Evolutionary conservation across 2,797 vertebrate species (phyloP).

Genomic region (Rhincodon typus): DNA sequence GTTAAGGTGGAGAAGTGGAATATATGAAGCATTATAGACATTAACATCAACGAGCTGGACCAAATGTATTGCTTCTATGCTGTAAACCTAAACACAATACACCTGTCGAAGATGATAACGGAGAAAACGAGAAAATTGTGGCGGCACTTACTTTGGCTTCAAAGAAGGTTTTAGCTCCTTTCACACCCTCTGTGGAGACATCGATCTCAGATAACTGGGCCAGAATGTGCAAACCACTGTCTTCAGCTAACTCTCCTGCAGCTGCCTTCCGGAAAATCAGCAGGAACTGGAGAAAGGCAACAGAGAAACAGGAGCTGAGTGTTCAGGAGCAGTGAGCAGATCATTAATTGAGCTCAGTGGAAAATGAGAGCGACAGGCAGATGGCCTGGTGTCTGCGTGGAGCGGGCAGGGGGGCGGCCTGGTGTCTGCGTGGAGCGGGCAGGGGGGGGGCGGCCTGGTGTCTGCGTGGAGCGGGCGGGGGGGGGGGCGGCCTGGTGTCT

Average conservation of each 20-base stretch:
- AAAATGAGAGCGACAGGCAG: background rate
- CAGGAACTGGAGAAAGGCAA: conserved; percentile 65
- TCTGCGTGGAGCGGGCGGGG: no score
- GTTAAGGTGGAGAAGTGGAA: background rate
- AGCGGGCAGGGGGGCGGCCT: no score
- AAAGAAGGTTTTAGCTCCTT: conserved; percentile 89
- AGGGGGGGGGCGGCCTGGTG: background rate
- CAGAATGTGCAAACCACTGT: conserved; percentile 76
- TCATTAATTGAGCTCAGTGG: background rate
- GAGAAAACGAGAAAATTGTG: background rate
- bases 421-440: accelerated
- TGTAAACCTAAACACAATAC: no score
- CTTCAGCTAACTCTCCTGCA: conserved; percentile 80
- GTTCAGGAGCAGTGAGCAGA: background rate
- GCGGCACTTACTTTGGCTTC: conserved; percentile 79
- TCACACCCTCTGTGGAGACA: conserved; percentile 84
- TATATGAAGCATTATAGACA: background rate
- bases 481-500: no score
- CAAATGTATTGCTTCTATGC: background rate
- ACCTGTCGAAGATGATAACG: background rate
- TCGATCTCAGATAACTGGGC: conserved; percentile 86
- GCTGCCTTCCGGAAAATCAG: conserved; percentile 91
- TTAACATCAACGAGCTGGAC: background rate
- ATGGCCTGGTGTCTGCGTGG: no score
- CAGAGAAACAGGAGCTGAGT: background rate